Conservation (phyloP, 2,113 vertebrate genomes). For the Butorides virescens region DNA sequence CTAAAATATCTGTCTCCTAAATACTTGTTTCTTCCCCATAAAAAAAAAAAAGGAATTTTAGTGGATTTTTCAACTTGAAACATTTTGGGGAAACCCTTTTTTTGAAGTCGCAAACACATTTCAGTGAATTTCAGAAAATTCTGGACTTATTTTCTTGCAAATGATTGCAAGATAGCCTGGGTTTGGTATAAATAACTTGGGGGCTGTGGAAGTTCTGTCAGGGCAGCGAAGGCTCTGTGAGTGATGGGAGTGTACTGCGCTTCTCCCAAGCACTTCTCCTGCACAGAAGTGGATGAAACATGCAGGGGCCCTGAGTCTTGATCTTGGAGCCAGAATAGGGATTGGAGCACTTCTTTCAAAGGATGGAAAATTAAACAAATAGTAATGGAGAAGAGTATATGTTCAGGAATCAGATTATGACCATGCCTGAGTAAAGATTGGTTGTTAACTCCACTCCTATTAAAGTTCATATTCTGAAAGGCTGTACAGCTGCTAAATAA, state of each 20-base stretch:
- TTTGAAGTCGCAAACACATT: background rate
- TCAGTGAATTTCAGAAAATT: background rate
- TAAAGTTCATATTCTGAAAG: conserved; percentile 60
- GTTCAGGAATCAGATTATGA: conserved; percentile 43
- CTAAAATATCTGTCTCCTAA: background rate
- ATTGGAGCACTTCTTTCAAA: conserved; percentile 35
- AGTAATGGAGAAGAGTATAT: conserved; percentile 21
- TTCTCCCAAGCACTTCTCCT: background rate
- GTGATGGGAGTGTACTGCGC: background rate
- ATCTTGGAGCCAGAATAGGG: background rate
- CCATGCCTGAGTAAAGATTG: conserved; percentile 50
- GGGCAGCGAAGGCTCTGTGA: background rate
- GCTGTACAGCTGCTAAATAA: conserved; percentile 54
- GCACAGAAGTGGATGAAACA: background rate
- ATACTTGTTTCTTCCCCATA: background rate
- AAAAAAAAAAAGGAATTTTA: background rate
- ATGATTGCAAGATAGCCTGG: background rate
- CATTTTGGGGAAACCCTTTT: background rate
- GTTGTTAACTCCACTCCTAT: conserved; percentile 60
- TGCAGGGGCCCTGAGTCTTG: accelerated
- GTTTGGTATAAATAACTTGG: background rate
- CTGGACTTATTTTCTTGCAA: background rate
- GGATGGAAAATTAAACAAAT: conserved; percentile 48
- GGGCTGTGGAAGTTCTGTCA: background rate
- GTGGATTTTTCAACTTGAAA: background rate